Evolutionary conservation across 2,113 vertebrate genomes (phyloP).

Genomic region (Tyrannus savana): DNA sequence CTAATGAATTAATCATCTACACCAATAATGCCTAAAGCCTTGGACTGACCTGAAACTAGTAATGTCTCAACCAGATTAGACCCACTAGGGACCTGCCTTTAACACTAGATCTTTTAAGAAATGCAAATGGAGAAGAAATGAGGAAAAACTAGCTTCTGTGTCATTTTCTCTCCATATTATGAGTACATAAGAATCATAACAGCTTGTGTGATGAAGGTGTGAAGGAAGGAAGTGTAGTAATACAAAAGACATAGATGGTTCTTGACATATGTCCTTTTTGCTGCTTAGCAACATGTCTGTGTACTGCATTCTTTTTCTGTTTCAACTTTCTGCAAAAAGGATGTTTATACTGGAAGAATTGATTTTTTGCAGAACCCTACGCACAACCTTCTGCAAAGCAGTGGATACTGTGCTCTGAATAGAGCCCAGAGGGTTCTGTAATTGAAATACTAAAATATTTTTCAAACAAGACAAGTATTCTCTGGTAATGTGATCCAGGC

Average conservation of each 20-base stretch:
- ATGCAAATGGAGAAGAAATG: not conserved
- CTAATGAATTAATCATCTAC: not conserved
- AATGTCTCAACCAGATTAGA: not conserved
- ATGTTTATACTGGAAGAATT: not conserved
- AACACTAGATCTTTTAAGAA: not conserved
- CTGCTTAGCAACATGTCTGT: slow-evolving; percentile 46
- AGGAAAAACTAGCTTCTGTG: not conserved
- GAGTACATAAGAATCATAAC: not conserved
- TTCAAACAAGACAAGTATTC: not conserved
- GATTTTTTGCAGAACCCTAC: not conserved
- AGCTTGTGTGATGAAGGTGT: not conserved
- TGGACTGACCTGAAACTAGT: not conserved
- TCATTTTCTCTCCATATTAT: not conserved
- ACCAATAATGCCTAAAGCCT: not conserved
- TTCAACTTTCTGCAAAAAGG: not conserved
- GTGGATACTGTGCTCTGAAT: not conserved
- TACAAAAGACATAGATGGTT: slow-evolving; percentile 22
- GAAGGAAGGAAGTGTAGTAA: not conserved
- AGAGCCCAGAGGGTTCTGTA: not conserved
- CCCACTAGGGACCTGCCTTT: not conserved
- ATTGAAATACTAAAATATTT: not conserved
- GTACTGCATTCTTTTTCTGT: not conserved
- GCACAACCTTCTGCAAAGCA: not conserved
- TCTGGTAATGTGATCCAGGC: not conserved
- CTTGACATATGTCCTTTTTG: slow-evolving; percentile 35